Evolutionary conservation across 2,113 vertebrate genomes (phyloP).

Genomic region (Procavia capensis): DNA sequence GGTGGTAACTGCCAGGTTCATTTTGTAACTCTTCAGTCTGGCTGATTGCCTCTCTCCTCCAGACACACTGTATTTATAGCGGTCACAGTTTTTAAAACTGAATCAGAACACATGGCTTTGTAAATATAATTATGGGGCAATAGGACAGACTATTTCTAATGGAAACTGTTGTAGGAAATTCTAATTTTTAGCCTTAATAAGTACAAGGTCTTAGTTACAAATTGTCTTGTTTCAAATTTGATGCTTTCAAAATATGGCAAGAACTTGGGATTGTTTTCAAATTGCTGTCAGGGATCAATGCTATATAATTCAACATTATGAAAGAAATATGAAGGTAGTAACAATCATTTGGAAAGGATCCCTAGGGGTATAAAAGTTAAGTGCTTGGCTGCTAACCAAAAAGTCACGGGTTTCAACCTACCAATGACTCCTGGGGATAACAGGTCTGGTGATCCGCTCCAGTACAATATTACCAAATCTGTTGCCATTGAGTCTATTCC

Average conservation of each 20-base stretch:
- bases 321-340: not conserved
- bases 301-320: not conserved
- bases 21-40: not conserved
- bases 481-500: not conserved
- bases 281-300: not conserved
- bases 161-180: not conserved
- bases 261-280: slow-evolving; percentile 13
- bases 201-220: not conserved
- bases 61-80: not conserved
- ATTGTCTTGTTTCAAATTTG: not conserved
- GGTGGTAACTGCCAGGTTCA: not conserved
- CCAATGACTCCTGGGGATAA: not conserved
- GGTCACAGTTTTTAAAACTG: not conserved
- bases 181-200: not conserved
- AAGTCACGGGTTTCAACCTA: not conserved
- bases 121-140: not conserved
- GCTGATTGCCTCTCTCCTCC: not conserved
- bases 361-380: not conserved
- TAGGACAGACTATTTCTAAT: not conserved
- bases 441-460: not conserved
- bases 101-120: not conserved
- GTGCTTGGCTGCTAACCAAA: not conserved
- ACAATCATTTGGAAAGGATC: not conserved
- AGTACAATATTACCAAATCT: not conserved
- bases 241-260: not conserved